Evolutionary conservation across 37 sponge, comb jelly and placozoan genomes (phyloP), one percentile per base, ranked within the genome.

Genomic region (Chondrilla cf. caribensis): DNA sequence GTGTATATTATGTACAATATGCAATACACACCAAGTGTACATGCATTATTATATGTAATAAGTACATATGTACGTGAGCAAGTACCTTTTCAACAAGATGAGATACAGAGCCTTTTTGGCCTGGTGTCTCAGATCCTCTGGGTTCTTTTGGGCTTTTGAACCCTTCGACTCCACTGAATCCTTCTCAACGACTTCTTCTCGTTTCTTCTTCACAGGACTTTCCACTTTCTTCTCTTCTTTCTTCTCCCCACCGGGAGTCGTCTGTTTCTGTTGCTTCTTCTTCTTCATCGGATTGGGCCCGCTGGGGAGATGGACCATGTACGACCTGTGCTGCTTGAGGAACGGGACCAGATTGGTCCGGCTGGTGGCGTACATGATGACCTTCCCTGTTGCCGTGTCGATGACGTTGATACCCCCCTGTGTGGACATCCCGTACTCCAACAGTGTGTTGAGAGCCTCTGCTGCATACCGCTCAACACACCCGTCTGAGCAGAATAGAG

Each of bases 321-420:
- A 93, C 4, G 88, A 86, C 6, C 81, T 83, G 70, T 93, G 94
- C 24, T 3, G 25, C 79, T 84, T 84, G 18, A 93, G 68, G 87
- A 90, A 93, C 32, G 83, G 62, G 41, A 84, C 82, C 32, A 93
- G 83, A 7, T 80, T 71, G 58, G 70, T 84, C 31, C 83, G 78
- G 47, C 83, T 90, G 41, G 94, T 90, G 35, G 94, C 94, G 17
- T 71, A 90, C 60, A 85, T 83, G 62, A 93, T 47, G 22, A 86
- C 72, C 68, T 84, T 89, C 65, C 88, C 88, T 25, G 90, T 85
- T 51, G 79, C 84, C 44, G 66, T 83, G 40, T 93, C 94, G 28
- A 89, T 28, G 67, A 93, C 90, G 41, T 55, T 84, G 40, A 93
- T 81, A 51, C 94, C 90, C 8, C 84, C 83, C 14, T 83, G 76